Evolutionary conservation across 1,140 invertebrate genomes (phyloP).

Genomic region (Diploscapter pachys): DNA sequence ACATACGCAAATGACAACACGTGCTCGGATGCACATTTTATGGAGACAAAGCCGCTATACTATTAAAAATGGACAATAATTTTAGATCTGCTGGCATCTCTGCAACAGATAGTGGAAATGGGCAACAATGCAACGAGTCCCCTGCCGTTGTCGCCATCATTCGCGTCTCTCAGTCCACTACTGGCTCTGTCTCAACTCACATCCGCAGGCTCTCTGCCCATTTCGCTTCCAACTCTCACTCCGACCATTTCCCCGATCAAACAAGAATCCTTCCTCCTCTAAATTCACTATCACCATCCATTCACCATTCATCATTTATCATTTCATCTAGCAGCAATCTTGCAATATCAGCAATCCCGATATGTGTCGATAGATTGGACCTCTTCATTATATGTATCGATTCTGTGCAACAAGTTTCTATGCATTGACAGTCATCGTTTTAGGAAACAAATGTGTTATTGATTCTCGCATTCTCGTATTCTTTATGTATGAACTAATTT

Average conservation of each 20-base stretch:
- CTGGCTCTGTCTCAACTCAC: slow-evolving; percentile 10
- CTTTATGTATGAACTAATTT: too few species aligned
- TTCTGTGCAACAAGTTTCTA: too few species aligned
- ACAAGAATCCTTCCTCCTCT: slow-evolving; percentile 9
- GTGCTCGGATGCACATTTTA: background rate
- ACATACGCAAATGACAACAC: too few species aligned
- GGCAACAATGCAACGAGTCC: slow-evolving; percentile 4
- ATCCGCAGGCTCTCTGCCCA: background rate
- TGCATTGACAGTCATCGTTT: too few species aligned
- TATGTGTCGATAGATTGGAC: too few species aligned
- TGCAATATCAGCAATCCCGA: too few species aligned
- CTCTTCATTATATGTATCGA: too few species aligned
- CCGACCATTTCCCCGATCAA: slow-evolving; percentile 1
- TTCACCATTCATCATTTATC: too few species aligned
- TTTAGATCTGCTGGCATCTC: slow-evolving; percentile 6
- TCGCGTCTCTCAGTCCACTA: background rate
- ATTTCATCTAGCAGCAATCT: too few species aligned
- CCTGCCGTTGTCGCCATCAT: background rate
- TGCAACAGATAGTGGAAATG: slow-evolving; percentile 16
- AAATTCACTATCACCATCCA: background rate
- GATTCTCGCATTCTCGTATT: too few species aligned
- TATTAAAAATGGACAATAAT: background rate
- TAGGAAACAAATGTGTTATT: too few species aligned
- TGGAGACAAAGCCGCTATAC: background rate
- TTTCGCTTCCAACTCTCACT: slow-evolving; percentile 2